phyloP scores from a whole-genome alignment of 2,888 invertebrate genomes.

The Crematogaster levior region DNA sequence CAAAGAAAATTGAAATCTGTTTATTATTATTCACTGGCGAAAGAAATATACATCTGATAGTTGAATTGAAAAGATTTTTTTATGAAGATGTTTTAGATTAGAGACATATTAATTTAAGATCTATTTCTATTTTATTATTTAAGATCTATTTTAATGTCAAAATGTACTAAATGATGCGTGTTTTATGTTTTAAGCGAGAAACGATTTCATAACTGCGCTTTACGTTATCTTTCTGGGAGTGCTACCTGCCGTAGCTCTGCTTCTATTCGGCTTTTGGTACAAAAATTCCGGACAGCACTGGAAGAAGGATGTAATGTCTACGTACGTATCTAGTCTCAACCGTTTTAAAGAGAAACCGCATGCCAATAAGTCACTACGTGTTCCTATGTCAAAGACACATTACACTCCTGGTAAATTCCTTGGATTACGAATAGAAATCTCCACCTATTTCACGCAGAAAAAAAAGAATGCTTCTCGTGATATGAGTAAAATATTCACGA shows the following conservation, averaged over 20 bases:
- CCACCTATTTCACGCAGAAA: constrained; percentile 57
- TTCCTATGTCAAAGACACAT: constrained; percentile 38
- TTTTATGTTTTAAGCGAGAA: constrained; percentile 88
- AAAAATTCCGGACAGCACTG: constrained; percentile 88
- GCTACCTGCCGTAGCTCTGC: constrained; percentile 90
- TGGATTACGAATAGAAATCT: constrained; percentile 48
- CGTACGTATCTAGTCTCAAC: constrained; percentile 86
- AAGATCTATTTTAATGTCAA: background rate
- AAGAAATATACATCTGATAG: background rate
- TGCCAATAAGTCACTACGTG: constrained; percentile 61
- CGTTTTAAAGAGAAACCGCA: constrained; percentile 77
- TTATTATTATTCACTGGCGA: too few species aligned
- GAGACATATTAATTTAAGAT: background rate
- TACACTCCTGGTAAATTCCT: constrained; percentile 63
- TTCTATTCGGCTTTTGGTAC: constrained; percentile 91
- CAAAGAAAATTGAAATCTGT: too few species aligned
- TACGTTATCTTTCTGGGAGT: constrained; percentile 95
- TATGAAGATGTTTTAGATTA: too few species aligned
- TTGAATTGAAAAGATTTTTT: background rate
- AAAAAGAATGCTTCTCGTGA: constrained; percentile 35
- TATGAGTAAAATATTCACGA: constrained; percentile 75
- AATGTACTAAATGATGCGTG: background rate
- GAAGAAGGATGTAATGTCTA: constrained; percentile 84
- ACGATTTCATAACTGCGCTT: constrained; percentile 92
- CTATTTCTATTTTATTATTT: background rate